phyloP scores from a whole-genome alignment of 2,888 invertebrate genomes.

The Drosophila cognata region DNA sequence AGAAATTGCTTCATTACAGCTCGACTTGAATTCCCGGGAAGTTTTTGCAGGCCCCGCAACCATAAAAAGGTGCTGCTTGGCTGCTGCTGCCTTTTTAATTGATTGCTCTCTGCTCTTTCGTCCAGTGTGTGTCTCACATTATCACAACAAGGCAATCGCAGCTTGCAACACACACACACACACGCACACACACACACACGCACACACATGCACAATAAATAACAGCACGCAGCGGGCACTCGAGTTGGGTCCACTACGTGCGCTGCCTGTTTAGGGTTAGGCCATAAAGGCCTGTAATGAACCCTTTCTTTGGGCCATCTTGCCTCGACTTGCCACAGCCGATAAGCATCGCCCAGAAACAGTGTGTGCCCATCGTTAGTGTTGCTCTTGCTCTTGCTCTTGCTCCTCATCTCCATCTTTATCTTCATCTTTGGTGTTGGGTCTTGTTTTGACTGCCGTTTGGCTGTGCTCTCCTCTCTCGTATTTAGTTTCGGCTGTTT shows the following conservation, averaged over 20 bases:
- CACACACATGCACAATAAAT: slow-evolving; percentile 57
- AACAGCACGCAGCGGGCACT: slow-evolving; percentile 67
- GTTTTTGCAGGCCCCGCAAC: slow-evolving; percentile 49
- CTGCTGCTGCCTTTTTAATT: slow-evolving; percentile 73
- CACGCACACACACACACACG: slow-evolving; percentile 29
- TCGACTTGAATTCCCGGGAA: slow-evolving; percentile 59
- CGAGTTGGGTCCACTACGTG: slow-evolving; percentile 51
- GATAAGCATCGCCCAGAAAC: slow-evolving; percentile 64
- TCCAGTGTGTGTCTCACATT: slow-evolving; percentile 64
- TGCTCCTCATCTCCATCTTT: background rate
- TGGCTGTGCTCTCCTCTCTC: slow-evolving; percentile 52
- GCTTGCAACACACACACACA: slow-evolving; percentile 32
- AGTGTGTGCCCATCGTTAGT: slow-evolving; percentile 64
- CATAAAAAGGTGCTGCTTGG: slow-evolving; percentile 40
- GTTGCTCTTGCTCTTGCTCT: slow-evolving; percentile 30
- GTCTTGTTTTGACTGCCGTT: slow-evolving; percentile 68
- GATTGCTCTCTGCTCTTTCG: slow-evolving; percentile 68
- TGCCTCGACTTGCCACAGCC: slow-evolving; percentile 22
- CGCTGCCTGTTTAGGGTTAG: slow-evolving; percentile 57
- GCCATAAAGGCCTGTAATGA: slow-evolving; percentile 67
- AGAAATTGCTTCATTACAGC: slow-evolving; percentile 75
- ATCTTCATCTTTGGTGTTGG: slow-evolving; percentile 26
- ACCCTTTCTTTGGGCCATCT: slow-evolving; percentile 62
- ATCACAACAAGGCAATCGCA: slow-evolving; percentile 74
- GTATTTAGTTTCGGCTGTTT: slow-evolving; percentile 43